phyloP scores from a whole-genome alignment of 1,140 invertebrate genomes.

The Oryctes rhinoceros region DNA sequence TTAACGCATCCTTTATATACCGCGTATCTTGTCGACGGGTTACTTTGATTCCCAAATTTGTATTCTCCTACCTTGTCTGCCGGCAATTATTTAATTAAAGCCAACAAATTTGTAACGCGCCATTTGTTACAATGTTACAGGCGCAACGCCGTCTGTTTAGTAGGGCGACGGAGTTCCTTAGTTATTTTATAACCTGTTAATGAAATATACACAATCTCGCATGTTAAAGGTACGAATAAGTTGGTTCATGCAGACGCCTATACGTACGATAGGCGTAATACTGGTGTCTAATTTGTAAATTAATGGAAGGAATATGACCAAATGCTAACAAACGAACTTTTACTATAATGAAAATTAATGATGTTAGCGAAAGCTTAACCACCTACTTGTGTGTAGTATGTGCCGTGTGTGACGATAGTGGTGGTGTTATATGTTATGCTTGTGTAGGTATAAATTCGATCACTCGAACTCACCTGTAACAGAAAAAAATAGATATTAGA shows the following conservation, averaged over 20 bases:
- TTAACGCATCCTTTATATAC: no score
- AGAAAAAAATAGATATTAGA: not conserved
- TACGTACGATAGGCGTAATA: not conserved
- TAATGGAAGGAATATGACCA: not conserved
- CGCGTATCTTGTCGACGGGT: no score
- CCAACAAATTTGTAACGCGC: no score
- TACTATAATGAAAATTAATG: not conserved
- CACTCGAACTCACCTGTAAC: constrained; percentile 17
- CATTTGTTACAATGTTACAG: no score
- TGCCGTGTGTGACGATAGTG: not conserved
- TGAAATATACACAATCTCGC: constrained; percentile 11
- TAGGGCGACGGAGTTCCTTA: not conserved
- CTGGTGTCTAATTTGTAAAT: not conserved
- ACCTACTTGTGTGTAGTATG: not conserved
- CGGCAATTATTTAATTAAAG: no score
- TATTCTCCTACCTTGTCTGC: no score
- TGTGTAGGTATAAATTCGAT: not conserved
- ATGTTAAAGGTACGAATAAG: no score
- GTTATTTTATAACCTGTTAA: not conserved
- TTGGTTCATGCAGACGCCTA: not conserved
- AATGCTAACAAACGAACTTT: constrained; percentile 9
- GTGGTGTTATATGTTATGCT: no score
- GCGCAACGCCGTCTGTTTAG: no score
- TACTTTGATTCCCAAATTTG: no score
- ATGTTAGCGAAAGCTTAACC: not conserved